A percentile compares a stretch with the other conserved stretches of the same genome.
These are phyloP conservation scores for Ophthalmolycus amberensis DNA, from an alignment of 2,113 vertebrate species.

Conservation along the genomic window DNA sequence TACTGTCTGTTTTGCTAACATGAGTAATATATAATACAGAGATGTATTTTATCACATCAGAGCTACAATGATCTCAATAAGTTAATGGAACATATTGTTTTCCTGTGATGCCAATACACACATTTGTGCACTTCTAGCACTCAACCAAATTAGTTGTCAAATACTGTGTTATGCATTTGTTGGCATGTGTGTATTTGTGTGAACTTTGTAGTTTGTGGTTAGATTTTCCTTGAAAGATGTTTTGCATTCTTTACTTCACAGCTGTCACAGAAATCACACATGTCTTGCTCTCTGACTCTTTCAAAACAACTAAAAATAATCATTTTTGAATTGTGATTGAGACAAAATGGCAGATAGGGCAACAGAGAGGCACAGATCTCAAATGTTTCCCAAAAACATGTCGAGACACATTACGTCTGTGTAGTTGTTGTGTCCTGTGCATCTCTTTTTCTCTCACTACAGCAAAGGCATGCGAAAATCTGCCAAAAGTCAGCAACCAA, in stretches of 20 bases:
- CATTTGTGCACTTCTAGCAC: background rate
- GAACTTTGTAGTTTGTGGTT: background rate
- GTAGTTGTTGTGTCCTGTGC: background rate
- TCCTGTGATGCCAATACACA: background rate
- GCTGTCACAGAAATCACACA: background rate
- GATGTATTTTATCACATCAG: background rate
- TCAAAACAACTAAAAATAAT: background rate
- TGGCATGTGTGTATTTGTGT: background rate
- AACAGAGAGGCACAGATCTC: background rate
- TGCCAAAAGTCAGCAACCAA: constrained; percentile 92
- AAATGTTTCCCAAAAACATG: background rate
- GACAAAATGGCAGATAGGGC: background rate
- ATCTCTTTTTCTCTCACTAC: constrained; percentile 26
- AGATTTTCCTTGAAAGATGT: background rate
- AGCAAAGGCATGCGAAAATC: constrained; percentile 94
- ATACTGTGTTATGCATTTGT: background rate
- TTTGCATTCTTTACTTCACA: background rate
- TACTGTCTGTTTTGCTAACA: background rate
- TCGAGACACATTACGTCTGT: background rate
- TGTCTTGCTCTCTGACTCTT: background rate
- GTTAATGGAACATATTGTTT: background rate
- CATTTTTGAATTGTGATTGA: background rate
- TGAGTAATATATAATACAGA: background rate
- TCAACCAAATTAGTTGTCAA: constrained; percentile 4
- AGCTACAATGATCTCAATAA: background rate